These are phyloP conservation scores for Caenorhabditis sp. DNA, from an alignment of 2,888 invertebrate genomes.

Conservation along the genomic window DNA sequence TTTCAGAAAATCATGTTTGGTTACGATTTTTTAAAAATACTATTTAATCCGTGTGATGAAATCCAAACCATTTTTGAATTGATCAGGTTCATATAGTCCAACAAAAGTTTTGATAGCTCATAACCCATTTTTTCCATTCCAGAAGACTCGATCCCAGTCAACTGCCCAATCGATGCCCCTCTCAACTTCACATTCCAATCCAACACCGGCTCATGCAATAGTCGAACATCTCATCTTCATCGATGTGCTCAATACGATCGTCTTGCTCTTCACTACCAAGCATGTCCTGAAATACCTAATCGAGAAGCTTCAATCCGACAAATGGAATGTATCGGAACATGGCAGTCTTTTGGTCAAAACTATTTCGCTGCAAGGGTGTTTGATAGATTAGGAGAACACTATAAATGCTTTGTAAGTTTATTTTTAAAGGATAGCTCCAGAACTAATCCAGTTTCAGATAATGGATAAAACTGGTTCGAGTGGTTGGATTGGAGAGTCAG, in stretches of 20 bases:
- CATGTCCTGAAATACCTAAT: constrained; percentile 51
- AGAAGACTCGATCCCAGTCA: constrained; percentile 43
- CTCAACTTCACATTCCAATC: constrained; percentile 50
- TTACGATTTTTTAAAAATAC: too few relatives aligned
- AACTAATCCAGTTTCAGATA: constrained; percentile 20
- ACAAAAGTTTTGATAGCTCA: too few relatives aligned
- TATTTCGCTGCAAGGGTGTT: constrained; percentile 47
- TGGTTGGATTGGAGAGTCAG: constrained; percentile 48
- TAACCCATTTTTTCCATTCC: constrained; percentile 3
- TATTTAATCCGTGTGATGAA: too few relatives aligned
- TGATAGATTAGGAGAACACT: constrained; percentile 37
- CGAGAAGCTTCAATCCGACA: constrained; percentile 45
- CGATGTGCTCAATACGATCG: constrained; percentile 50
- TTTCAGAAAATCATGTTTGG: too few relatives aligned
- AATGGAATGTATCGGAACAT: constrained; percentile 49
- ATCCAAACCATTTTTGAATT: too few relatives aligned
- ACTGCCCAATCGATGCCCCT: constrained; percentile 47
- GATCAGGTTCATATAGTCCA: too few relatives aligned
- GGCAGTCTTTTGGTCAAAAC: constrained; percentile 37
- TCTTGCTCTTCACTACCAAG: constrained; percentile 44
- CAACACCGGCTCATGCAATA: constrained; percentile 41
- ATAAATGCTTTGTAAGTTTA: constrained; percentile 47
- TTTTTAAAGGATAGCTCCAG: not conserved
- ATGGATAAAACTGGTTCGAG: constrained; percentile 32
- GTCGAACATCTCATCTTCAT: constrained; percentile 43